phyloP scores from a whole-genome alignment of 2,888 invertebrate species.

The Nymphalis urticae region DNA sequence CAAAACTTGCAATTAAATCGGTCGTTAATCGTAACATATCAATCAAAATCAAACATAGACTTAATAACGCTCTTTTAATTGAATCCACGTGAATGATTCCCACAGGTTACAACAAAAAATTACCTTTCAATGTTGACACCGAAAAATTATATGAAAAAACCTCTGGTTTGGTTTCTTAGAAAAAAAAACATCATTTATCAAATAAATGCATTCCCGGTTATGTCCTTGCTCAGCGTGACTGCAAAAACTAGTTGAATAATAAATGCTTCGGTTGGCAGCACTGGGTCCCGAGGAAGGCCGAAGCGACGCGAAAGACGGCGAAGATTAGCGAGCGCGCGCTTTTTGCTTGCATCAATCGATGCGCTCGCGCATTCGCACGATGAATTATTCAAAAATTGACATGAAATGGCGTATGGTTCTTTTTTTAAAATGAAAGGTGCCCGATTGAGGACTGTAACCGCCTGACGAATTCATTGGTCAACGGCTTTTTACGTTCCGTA shows the following conservation, averaged over 20 bases:
- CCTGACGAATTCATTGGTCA: slow-evolving; percentile 81
- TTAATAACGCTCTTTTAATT: slow-evolving; percentile 50
- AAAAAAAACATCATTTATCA: slow-evolving; percentile 78
- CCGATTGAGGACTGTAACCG: slow-evolving; percentile 82
- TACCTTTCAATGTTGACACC: slow-evolving; percentile 62
- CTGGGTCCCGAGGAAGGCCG: slow-evolving; percentile 68
- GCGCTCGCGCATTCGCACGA: slow-evolving; percentile 81
- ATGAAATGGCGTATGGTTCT: slow-evolving; percentile 82
- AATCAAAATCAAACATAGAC: slow-evolving; percentile 27
- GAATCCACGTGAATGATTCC: slow-evolving; percentile 59
- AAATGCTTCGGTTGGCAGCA: slow-evolving; percentile 73
- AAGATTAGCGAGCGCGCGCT: slow-evolving; percentile 79
- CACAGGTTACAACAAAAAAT: slow-evolving; percentile 56
- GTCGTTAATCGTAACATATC: slow-evolving; percentile 39
- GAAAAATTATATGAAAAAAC: slow-evolving; percentile 66
- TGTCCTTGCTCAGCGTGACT: slow-evolving; percentile 79
- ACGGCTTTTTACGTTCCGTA: slow-evolving; percentile 76
- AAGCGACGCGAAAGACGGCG: slow-evolving; percentile 69
- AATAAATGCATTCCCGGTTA: slow-evolving; percentile 76
- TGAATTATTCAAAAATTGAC: slow-evolving; percentile 82
- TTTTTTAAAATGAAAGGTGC: slow-evolving; percentile 81
- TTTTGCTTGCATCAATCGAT: slow-evolving; percentile 82
- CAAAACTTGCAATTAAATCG: slow-evolving; percentile 10
- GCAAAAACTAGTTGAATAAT: slow-evolving; percentile 80
- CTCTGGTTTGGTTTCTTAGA: slow-evolving; percentile 46